Evolutionary conservation across 2,888 invertebrate genomes (phyloP).

Genomic region (Anoplius nigerrimus): DNA sequence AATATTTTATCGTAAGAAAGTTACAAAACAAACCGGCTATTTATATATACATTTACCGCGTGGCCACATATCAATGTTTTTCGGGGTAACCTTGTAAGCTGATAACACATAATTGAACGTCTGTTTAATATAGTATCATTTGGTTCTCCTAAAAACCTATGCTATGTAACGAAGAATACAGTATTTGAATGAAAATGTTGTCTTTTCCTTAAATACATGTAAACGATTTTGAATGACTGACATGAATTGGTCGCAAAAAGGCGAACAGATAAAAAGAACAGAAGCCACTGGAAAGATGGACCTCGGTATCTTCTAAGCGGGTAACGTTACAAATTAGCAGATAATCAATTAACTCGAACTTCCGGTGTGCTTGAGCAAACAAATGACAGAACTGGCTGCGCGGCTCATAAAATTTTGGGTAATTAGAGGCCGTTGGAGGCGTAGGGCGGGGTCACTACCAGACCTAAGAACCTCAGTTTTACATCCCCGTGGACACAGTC

Average conservation of each 20-base stretch:
- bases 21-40: too few relatives aligned
- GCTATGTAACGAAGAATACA: too few relatives aligned
- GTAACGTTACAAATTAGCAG: slow-evolving; percentile 69
- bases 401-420: slow-evolving; percentile 67
- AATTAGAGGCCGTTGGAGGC: slow-evolving; percentile 64
- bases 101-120: too few relatives aligned
- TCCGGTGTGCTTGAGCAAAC: slow-evolving; percentile 66
- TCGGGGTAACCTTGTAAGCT: too few relatives aligned
- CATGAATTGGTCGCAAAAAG: neutral
- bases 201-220: neutral
- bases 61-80: too few relatives aligned
- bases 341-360: slow-evolving; percentile 69
- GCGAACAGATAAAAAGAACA: neutral
- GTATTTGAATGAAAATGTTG: too few relatives aligned
- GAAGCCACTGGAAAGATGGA: slow-evolving; percentile 26
- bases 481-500: slow-evolving; percentile 32
- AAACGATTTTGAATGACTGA: neutral
- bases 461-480: slow-evolving; percentile 39
- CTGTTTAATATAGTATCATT: too few relatives aligned
- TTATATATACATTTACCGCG: too few relatives aligned
- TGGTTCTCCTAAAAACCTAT: too few relatives aligned
- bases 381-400: slow-evolving; percentile 61
- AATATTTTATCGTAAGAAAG: too few relatives aligned
- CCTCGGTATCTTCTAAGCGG: slow-evolving; percentile 38
- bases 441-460: slow-evolving; percentile 49